phyloP scores from a whole-genome alignment of 1,140 invertebrate species.

The Drosophila pallidifrons region DNA sequence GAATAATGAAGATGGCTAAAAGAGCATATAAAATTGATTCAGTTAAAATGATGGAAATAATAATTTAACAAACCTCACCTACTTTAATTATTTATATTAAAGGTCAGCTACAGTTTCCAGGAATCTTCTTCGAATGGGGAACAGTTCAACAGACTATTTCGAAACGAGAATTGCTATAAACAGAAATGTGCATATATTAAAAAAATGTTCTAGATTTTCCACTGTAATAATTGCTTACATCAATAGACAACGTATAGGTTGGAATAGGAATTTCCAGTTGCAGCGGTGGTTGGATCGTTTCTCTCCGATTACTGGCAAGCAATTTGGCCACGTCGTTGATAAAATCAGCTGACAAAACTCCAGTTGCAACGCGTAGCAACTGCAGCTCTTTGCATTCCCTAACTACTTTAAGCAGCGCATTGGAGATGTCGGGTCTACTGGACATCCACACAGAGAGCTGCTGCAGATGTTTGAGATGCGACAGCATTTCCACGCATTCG shows the following conservation, averaged over 20 bases:
- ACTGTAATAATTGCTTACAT: not conserved
- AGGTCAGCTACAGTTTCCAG: conserved; percentile 8
- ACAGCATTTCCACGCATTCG: conserved; percentile 49
- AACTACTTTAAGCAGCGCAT: conserved; percentile 46
- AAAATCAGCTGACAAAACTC: conserved; percentile 28
- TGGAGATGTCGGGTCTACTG: conserved; percentile 45
- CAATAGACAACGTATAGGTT: not conserved
- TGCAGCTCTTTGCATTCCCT: conserved; percentile 47
- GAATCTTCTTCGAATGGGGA: conserved; percentile 15
- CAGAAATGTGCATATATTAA: not conserved
- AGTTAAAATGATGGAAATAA: not conserved
- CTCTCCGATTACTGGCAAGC: not conserved
- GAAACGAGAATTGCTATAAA: conserved; percentile 7
- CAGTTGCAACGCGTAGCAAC: conserved; percentile 42
- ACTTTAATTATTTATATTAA: not conserved
- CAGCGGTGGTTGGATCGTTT: conserved; percentile 6
- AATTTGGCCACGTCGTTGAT: conserved; percentile 39
- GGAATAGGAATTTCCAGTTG: conserved; percentile 44
- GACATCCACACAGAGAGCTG: conserved; percentile 62
- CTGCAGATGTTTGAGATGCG: conserved; percentile 33
- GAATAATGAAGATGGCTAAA: not conserved
- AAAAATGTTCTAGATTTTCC: not conserved
- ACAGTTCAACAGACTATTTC: conserved; percentile 3
- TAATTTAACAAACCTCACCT: not conserved
- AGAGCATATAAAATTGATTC: not conserved